phyloP scores from a whole-genome alignment of 2,888 invertebrate species.

The Ormyrus rosae region DNA sequence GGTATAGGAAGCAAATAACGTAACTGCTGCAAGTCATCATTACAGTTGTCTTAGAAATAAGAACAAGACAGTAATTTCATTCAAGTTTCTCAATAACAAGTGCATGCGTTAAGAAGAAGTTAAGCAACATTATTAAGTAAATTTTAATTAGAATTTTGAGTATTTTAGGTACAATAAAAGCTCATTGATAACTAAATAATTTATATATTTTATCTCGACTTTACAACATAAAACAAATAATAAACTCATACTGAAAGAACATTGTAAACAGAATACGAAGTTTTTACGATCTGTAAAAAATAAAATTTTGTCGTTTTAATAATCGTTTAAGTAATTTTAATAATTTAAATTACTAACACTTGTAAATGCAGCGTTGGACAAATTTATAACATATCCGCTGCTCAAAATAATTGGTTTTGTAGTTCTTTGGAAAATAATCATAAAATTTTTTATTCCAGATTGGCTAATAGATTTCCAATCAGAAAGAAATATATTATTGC shows the following conservation, averaged over 20 bases:
- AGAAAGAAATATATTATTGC: conserved; percentile 22
- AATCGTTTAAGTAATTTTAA: too few species aligned
- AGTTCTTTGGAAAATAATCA: conserved; percentile 32
- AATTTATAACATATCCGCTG: conserved; percentile 35
- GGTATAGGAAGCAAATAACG: too few species aligned
- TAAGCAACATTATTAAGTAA: background rate
- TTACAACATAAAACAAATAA: background rate
- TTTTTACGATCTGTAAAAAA: conserved; percentile 40
- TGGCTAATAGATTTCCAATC: conserved; percentile 35
- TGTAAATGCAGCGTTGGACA: conserved; percentile 40
- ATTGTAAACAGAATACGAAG: conserved; percentile 40
- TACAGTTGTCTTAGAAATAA: too few species aligned
- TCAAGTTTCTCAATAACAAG: background rate
- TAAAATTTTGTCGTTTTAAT: too few species aligned
- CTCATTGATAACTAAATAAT: too few species aligned
- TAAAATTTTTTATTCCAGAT: conserved; percentile 17
- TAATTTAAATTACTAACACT: conserved; percentile 15
- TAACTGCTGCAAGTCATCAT: too few species aligned
- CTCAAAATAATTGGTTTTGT: conserved; percentile 41
- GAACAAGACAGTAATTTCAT: too few species aligned
- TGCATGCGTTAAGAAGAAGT: too few species aligned
- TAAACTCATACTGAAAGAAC: conserved; percentile 26
- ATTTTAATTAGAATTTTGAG: background rate
- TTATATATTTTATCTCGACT: background rate
- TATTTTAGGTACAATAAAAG: too few species aligned